phyloP scores from a whole-genome alignment of 2,888 invertebrate genomes.

The Galerucella pusilla region DNA sequence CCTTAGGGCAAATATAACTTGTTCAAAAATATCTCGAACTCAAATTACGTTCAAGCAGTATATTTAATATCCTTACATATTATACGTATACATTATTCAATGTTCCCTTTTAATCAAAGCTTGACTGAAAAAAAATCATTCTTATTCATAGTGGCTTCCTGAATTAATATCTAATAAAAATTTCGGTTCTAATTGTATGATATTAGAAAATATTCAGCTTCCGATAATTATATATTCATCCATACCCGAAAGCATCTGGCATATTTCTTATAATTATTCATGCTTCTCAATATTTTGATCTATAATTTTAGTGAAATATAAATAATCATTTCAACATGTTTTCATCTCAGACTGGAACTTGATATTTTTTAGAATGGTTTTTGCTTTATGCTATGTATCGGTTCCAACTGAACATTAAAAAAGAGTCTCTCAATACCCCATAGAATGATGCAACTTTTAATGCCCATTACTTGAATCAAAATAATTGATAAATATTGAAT shows the following conservation, averaged over 20 bases:
- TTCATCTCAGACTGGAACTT: neutral
- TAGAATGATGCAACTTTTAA: too few relatives aligned
- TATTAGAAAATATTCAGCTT: conserved; percentile 44
- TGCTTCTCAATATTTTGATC: neutral
- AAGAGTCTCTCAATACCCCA: neutral
- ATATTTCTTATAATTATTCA: conserved; percentile 14
- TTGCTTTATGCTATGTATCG: neutral
- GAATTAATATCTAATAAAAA: conserved; percentile 40
- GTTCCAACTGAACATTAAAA: too few relatives aligned
- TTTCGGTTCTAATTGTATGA: conserved; percentile 36
- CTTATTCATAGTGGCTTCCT: conserved; percentile 36
- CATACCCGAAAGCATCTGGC: conserved; percentile 12
- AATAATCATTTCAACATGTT: neutral
- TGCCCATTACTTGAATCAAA: too few relatives aligned
- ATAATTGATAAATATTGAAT: too few relatives aligned
- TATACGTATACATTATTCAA: neutral
- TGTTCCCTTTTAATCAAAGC: neutral
- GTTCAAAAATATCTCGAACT: neutral
- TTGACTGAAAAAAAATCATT: neutral
- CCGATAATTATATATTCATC: conserved; percentile 38
- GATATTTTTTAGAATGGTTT: neutral
- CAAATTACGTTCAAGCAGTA: neutral
- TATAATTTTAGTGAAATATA: conserved; percentile 8
- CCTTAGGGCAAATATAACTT: neutral
- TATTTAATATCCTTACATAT: neutral